Base-by-base conservation (phyloP, 2,113 vertebrate species). In the Lamprotornis superbus region DNA sequence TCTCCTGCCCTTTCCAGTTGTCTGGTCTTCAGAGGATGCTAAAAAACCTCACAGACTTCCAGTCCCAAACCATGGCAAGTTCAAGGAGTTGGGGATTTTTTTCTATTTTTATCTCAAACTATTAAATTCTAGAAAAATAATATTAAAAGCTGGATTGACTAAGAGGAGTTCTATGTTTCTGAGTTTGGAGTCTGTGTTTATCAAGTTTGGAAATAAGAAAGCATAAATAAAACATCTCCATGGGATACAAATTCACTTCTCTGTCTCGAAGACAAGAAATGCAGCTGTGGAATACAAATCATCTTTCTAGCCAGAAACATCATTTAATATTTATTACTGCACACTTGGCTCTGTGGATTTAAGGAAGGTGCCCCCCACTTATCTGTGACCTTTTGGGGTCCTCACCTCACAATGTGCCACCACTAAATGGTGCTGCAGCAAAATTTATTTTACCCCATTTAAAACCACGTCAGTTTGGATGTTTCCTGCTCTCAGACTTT, bases 221-320 rank as follows among this genome's bases (percentile, higher is more conserved):
- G 15, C 63, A 89, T 93, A 93, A 84, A 94, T 95, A 96, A 97
- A 97, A 81, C 90, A 92, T 83, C 46, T 92, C 83, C 28, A 33
- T 42, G n/a, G 59, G 85, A 94, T 92, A 90, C 17, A 92, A 94
- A 96, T 86, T 94, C 80, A 76, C 44, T 71, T 74, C 50, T 83
- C 59, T 91, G 90, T 73, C 82, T 93, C 59, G 25, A 94, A 91
- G 30, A 93, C 46, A 74, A 59, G 86, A 89, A 89, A 83, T 63
- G 79, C 56, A 78, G 33, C 77, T 64, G 67, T 40, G 31, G 90
- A 90, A 93, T 93, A 81, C 78, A 89, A 57, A 96, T 91, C 27
- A 85, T 33, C 74, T 39, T 39, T 42, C 56, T 52, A 75, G 46
- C 67, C 89, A 50, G 47, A 93, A 91, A 84, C 39, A 68, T 70